Percentiles rank a stretch among this genome's conserved stretches.
phyloP scores from a whole-genome alignment of 2,113 vertebrate genomes.

The Procavia capensis region DNA sequence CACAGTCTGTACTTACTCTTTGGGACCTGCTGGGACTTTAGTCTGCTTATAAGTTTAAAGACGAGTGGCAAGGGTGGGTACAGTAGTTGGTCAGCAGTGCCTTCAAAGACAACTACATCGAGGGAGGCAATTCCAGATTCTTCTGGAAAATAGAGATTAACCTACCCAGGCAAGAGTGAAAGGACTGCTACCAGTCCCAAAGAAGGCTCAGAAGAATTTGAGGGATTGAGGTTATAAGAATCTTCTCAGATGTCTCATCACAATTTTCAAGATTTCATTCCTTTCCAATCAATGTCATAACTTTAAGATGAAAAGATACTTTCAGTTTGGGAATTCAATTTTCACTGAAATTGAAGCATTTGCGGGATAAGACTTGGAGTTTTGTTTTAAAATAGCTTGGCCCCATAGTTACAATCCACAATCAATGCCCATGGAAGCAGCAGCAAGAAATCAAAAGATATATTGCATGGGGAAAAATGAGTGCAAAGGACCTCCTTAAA shows the following conservation, averaged over 20 bases:
- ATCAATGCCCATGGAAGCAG: too few species aligned
- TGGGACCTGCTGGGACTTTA: not conserved
- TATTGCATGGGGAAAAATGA: too few species aligned
- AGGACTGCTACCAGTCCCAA: not conserved
- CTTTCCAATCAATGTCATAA: not conserved
- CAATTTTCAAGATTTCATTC: not conserved
- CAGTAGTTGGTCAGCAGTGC: not conserved
- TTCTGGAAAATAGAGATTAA: not conserved
- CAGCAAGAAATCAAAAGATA: too few species aligned
- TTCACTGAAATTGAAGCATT: not conserved
- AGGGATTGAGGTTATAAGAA: not conserved
- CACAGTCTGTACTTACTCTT: not conserved
- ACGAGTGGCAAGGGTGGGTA: too few species aligned
- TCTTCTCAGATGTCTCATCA: not conserved
- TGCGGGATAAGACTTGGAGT: not conserved
- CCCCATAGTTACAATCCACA: not conserved
- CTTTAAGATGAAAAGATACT: not conserved
- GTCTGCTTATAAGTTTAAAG: not conserved
- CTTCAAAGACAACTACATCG: not conserved
- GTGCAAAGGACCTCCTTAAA: too few species aligned
- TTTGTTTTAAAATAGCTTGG: constrained; percentile 1
- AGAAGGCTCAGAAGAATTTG: not conserved
- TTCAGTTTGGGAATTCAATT: not conserved
- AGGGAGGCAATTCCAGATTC: not conserved
- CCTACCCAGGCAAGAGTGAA: not conserved